Conservation (phyloP, 2,888 invertebrate genomes). For the Priocnemis perturbator region DNA sequence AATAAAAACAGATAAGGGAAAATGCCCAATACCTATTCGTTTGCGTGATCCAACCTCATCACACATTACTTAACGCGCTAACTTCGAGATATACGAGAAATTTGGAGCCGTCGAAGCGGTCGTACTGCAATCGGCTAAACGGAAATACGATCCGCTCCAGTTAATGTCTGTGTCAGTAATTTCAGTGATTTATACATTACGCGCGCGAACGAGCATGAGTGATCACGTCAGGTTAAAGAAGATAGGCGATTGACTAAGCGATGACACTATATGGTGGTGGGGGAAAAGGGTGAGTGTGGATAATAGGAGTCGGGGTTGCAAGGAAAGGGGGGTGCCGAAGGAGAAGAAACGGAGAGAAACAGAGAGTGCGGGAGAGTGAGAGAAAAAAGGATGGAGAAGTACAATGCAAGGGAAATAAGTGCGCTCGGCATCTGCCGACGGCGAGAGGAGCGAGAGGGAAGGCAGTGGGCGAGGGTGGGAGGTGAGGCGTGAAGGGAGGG, state of each 20-base stretch:
- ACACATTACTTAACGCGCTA: too few relatives aligned
- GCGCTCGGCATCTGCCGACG: too few relatives aligned
- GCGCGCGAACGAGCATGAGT: too few relatives aligned
- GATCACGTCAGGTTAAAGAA: conserved; percentile 10
- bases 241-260: background rate
- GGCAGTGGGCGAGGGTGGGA: conserved; percentile 42
- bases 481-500: conserved; percentile 53
- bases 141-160: conserved; percentile 20
- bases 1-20: too few relatives aligned
- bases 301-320: background rate
- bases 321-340: background rate
- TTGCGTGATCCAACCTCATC: too few relatives aligned
- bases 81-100: too few relatives aligned
- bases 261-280: background rate
- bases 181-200: conserved; percentile 22
- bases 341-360: conserved; percentile 14
- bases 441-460: conserved; percentile 20
- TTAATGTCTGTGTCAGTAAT: conserved; percentile 15
- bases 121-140: background rate
- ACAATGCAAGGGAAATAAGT: conserved; percentile 4
- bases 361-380: too few relatives aligned
- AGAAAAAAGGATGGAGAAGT: background rate
- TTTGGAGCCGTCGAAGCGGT: too few relatives aligned
- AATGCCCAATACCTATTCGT: too few relatives aligned
- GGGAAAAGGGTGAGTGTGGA: too few relatives aligned